Evolutionary conservation across 2,888 invertebrate genomes (phyloP), one percentile per base, ranked within the genome.

Genomic region (Pandemis corylana): DNA sequence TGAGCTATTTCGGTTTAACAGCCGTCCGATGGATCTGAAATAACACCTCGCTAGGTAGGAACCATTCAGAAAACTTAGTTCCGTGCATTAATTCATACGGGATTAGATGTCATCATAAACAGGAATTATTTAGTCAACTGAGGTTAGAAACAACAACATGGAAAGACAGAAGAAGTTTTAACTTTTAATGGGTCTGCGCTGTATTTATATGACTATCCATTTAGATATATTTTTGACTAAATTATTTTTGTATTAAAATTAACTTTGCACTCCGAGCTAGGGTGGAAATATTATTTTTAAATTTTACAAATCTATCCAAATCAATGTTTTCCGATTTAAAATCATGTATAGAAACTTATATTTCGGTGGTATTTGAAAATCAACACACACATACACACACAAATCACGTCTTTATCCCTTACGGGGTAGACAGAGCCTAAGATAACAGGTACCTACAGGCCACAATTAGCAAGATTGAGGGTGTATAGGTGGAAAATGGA

Each of bases 61-160:
- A 87, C 86, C 83, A 87, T 87, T 86, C 90, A 87, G 86, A 89
- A 90, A 91, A 90, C 90, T 88, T 86, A 62, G 75, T 56, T 71
- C 46, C 70, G 53, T 67, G 81, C 92, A 91, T 93, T 92, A 92
- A 93, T 93, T 92, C 90, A 93, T 93, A 93, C 87, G 92, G 93
- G 94, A 94, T 94, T 93, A 91, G 90, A 89, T 94, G 93, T 93
- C 94, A 92, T 94, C 94, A 92, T 94, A 94, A 94, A 94, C 93
- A 93, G 91, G 93, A 92, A 89, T 93, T 93, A 94, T 94, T 94
- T 93, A 90, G 90, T 90, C 93, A 88, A 87, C 86, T 91, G 93
- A 92, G 92, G 93, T 92, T 93, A 92, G 91, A 91, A 92, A 89
- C 91, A 92, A 93, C 90, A 90, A 84, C 87, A 84, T 83, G 80